Evolutionary conservation across 2,113 vertebrate species (phyloP), one percentile per base, ranked within the genome.

Genomic region (Pantherophis guttatus): DNA sequence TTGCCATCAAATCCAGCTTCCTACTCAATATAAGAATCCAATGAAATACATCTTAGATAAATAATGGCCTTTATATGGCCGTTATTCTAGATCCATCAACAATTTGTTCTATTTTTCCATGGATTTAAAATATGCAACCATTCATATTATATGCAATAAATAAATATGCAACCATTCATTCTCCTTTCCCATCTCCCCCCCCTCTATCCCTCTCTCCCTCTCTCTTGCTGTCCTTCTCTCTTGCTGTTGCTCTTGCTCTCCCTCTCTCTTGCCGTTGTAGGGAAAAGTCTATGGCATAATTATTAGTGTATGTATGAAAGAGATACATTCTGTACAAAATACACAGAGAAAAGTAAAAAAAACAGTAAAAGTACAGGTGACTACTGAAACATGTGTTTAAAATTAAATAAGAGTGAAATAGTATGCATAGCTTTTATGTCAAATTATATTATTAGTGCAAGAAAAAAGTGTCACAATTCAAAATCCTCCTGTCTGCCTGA

Each of bases 351-450:
- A 90, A 93, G 95, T 91, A 94, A 94, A 93, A 93, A 95, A 96
- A 81, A 21, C 15, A 95, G 92, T 94, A 89, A 92, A 90, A 96
- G 92, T 89, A 65, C 92, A 95, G 92, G 94, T 96, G 96, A 52
- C 95, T 96, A 94, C 96, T 86, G 93, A 93, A 93, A 93, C 95
- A 70, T 91, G 96, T 95, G 96, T 97, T 94, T 96, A 96, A 97
- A 96, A 97, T 96, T 96, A 95, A 96, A 97, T 97, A 96, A 95
- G 92, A 94, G 94, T 95, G 95, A 96, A 97, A 97, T 95, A 89
- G 87, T 57, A 96, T 95, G 96, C 94, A 91, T 88, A 50, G 59
- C 94, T 95, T 96, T 96, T 93, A 94, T 97, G 94, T 96, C 97
- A 95, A 97, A 98, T 97, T 94, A 93, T 90, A 95, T 95, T 94